Percentiles rank a stretch among this genome's conserved stretches.
Conservation (phyloP, 2,888 invertebrate species). For the Troilus luridus region DNA sequence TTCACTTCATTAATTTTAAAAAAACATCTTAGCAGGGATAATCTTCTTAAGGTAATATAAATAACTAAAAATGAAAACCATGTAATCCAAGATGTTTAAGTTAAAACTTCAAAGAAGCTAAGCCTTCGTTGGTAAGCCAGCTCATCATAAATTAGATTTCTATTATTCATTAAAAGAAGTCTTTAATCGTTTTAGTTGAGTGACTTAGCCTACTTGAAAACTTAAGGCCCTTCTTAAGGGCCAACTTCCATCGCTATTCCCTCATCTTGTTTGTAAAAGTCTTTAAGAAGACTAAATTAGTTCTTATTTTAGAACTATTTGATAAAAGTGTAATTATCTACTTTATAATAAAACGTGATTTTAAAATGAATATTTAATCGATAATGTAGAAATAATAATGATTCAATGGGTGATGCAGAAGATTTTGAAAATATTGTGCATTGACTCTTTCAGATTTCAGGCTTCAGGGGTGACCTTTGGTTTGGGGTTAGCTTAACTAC, state of each 20-base stretch:
- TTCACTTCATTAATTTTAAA: too few species aligned
- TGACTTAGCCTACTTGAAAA: background rate
- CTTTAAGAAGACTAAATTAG: background rate
- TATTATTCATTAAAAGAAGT: conserved; percentile 25
- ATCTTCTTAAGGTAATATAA: background rate
- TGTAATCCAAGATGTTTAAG: background rate
- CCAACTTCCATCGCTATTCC: background rate
- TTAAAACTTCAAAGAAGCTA: background rate
- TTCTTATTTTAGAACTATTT: background rate
- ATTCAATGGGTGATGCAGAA: too few species aligned
- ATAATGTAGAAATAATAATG: too few species aligned
- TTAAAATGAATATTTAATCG: background rate
- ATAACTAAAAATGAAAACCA: background rate
- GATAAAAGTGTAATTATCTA: background rate
- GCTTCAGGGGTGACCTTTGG: too few species aligned
- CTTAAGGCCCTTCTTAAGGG: background rate
- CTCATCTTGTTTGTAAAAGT: background rate
- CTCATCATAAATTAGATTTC: conserved; percentile 21
- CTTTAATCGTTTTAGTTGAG: conserved; percentile 14
- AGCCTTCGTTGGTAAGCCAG: background rate
- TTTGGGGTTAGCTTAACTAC: too few species aligned
- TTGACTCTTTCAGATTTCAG: too few species aligned
- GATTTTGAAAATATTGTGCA: background rate
- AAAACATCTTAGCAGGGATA: too few species aligned
- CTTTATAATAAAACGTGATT: background rate